These are phyloP conservation scores for Iguana delicatissima DNA, from an alignment of 2,797 vertebrate species.

Conservation along the genomic window DNA sequence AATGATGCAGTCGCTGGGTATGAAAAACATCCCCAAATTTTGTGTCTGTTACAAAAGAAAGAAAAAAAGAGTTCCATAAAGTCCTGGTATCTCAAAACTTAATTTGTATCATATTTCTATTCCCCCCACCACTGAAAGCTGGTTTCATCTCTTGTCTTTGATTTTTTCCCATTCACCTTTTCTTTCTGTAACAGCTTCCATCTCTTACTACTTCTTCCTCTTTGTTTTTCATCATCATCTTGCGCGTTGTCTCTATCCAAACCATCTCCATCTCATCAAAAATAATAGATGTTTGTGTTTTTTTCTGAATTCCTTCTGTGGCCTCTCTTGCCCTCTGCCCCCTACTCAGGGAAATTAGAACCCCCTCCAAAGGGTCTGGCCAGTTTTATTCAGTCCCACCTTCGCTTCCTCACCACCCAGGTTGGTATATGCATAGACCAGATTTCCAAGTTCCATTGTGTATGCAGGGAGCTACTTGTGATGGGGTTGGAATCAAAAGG, in stretches of 20 bases:
- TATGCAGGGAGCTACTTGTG: neutral
- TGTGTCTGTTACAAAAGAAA: constrained; percentile 39
- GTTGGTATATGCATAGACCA: neutral
- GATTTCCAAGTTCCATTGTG: neutral
- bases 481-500: neutral
- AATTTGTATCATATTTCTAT: neutral
- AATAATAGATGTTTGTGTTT: neutral
- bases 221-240: neutral
- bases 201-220: neutral
- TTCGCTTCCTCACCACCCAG: neutral
- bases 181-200: neutral
- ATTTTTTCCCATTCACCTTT: neutral
- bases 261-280: neutral
- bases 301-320: neutral
- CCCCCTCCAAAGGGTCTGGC: neutral
- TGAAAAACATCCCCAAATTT: constrained; percentile 78
- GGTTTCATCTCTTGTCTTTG: neutral
- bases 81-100: neutral
- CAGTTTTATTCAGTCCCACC: neutral
- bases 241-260: no score
- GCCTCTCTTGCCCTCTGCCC: neutral
- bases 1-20: constrained; percentile 82
- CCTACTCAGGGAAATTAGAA: neutral
- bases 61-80: neutral
- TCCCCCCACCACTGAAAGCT: neutral